A percentile compares a stretch with the other conserved stretches of the same genome.
These are phyloP conservation scores for Gerris buenoi DNA, from an alignment of 1,140 invertebrate species.

Conservation along the genomic window DNA sequence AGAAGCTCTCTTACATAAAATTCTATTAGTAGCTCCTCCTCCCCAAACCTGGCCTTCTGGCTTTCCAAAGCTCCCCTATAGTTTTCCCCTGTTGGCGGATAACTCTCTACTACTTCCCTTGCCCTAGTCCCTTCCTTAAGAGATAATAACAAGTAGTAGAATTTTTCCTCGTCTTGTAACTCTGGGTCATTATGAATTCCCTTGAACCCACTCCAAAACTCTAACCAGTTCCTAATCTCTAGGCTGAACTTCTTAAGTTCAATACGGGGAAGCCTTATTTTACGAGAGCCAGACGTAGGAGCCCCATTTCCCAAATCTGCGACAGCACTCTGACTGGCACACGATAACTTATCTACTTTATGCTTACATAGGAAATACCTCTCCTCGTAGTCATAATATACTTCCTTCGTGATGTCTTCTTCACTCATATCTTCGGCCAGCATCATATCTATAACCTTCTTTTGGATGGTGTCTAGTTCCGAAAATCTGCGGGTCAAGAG, in stretches of 20 bases:
- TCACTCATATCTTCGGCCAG: background rate
- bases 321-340: background rate
- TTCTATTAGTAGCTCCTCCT: background rate
- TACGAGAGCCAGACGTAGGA: background rate
- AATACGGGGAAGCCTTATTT: background rate
- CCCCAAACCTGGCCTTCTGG: background rate
- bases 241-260: background rate
- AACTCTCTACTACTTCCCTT: background rate
- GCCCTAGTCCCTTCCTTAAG: background rate
- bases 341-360: background rate
- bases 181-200: background rate
- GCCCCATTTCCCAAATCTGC: background rate
- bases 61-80: background rate
- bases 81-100: background rate
- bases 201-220: background rate
- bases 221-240: background rate
- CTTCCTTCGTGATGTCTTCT: background rate
- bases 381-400: background rate
- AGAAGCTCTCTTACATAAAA: background rate
- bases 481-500: too few species aligned
- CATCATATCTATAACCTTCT: background rate
- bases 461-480: background rate
- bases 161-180: background rate
- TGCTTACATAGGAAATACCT: background rate
- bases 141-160: background rate